A percentile compares a stretch with the other conserved stretches of the same genome.
Evolutionary conservation across 2,888 invertebrate genomes (phyloP).

Genomic region (Vesta saturnalis): DNA sequence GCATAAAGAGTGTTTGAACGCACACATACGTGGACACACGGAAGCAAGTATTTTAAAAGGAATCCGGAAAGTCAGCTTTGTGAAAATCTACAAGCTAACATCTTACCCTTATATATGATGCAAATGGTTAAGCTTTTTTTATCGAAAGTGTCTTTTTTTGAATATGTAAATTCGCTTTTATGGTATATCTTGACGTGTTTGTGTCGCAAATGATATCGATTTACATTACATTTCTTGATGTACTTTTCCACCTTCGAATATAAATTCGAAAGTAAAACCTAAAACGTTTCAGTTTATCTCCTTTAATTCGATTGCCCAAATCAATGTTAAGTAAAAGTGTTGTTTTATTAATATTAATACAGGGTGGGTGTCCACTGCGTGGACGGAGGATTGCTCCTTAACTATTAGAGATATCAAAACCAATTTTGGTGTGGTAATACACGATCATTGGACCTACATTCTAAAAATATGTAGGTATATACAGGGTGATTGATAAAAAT

Average conservation of each 20-base stretch:
- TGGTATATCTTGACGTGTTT: constrained; percentile 25
- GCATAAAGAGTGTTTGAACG: not conserved
- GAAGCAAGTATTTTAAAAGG: constrained; percentile 7
- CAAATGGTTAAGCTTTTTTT: constrained; percentile 17
- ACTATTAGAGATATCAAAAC: too few species aligned
- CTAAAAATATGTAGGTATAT: too few species aligned
- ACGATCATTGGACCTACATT: too few species aligned
- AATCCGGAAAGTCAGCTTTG: constrained; percentile 33
- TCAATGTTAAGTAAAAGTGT: too few species aligned
- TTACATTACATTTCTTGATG: constrained; percentile 15
- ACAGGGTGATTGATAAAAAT: too few species aligned
- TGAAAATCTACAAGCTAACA: constrained; percentile 36
- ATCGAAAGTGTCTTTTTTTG: constrained; percentile 18
- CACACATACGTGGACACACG: not conserved
- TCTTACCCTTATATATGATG: constrained; percentile 28
- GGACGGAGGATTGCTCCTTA: too few species aligned
- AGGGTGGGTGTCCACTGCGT: too few species aligned
- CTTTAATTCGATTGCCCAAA: too few species aligned
- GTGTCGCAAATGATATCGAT: constrained; percentile 32
- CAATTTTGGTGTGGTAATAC: too few species aligned
- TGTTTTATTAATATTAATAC: too few species aligned
- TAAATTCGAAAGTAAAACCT: constrained; percentile 6
- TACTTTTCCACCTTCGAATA: constrained; percentile 8
- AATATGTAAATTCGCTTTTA: constrained; percentile 28
- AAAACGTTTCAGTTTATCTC: constrained; percentile 7